These are phyloP conservation scores for Thamnophis sirtalis DNA, from an alignment of 2,113 vertebrate genomes.

Conservation along the genomic window DNA sequence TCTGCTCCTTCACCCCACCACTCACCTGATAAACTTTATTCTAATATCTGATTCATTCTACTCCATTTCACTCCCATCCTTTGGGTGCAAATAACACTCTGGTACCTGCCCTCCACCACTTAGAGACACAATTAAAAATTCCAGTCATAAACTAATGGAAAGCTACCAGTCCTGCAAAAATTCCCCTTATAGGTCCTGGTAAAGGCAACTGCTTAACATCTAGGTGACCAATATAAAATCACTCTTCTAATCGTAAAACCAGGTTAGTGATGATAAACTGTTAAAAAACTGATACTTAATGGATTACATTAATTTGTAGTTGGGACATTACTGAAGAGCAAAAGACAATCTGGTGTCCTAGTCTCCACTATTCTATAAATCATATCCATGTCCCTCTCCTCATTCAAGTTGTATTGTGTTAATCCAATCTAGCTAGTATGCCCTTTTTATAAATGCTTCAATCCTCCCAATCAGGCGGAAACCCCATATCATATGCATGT, in stretches of 20 bases:
- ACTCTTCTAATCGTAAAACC: background rate
- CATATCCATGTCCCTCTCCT: background rate
- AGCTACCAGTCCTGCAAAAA: background rate
- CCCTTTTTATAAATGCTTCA: background rate
- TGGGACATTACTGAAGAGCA: background rate
- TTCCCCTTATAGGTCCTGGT: background rate
- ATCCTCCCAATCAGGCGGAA: background rate
- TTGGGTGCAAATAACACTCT: background rate
- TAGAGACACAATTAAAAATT: background rate
- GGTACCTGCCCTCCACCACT: background rate
- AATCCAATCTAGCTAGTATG: background rate
- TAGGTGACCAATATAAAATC: background rate
- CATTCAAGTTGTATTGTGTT: background rate
- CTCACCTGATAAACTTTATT: background rate
- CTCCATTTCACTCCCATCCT: background rate
- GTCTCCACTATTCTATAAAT: background rate
- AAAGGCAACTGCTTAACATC: background rate
- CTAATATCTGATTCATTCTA: background rate
- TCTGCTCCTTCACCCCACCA: background rate
- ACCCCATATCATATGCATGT: background rate
- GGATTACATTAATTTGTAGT: background rate
- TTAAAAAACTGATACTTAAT: background rate
- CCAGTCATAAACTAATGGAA: background rate
- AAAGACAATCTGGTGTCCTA: background rate
- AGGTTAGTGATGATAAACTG: background rate